Base-by-base conservation (phyloP, 2,113 vertebrate genomes). In the Amphilophus citrinellus region DNA sequence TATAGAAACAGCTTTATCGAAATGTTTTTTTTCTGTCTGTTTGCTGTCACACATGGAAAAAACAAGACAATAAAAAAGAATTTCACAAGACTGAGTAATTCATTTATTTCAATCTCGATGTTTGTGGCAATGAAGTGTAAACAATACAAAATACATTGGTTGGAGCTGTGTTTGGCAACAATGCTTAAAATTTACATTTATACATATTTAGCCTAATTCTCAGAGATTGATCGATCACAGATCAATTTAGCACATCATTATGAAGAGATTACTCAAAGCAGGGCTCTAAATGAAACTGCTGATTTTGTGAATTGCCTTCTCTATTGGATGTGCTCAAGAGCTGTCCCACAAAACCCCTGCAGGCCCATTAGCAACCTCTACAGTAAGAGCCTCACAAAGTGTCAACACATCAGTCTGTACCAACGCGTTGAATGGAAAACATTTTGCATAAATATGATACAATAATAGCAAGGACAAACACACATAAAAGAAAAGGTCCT, bases 101-200 rank as follows among this genome's bases (percentile, higher is more conserved):
- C 6, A 53, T 91, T 88, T 87, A 90, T 66, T 85, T 83, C 6
- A 78, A 61, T 71, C 68, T 39, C 24, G 35, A 17, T 11, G 22
- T 68, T 7, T 61, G 24, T 66, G 53, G 9, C 22, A n/a, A 13
- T n/a, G 17, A 3, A 20, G 24, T 66, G 62, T 77, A 79, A 87
- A 89, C 47, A 63, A 10, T 77, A 65, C 22, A 32, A 81, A 82
- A 18, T 56, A 39, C 15, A 66, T 18, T 17, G 15, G 9, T 79
- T n/a, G 22, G 42, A 82, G 65, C 27, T 57, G 37, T 10, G 2
- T 75, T 80, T 71, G 68, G 61, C 9, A 63, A 30, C 37, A 30
- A 20, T 61, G 13, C 37, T 44, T 63, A 62, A 76, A 82, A 37
- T 62, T 14, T 35, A 42, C 10, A 79, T 62, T 35, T 18, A 44